Conservation (phyloP, 2,797 vertebrate species). For the Chiloscyllium punctatum region DNA sequence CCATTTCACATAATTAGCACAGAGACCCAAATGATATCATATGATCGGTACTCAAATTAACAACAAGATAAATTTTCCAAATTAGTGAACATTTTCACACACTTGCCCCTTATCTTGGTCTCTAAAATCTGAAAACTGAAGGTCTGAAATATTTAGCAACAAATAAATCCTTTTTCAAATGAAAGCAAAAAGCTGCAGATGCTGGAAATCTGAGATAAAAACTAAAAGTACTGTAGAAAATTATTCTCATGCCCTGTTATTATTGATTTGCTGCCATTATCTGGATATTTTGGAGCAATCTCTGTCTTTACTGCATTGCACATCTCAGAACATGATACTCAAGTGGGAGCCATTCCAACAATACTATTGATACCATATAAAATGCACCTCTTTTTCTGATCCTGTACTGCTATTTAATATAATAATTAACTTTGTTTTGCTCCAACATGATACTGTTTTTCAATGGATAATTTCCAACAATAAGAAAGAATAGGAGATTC, state of each 20-base stretch:
- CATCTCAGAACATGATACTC: not conserved
- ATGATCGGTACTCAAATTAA: not conserved
- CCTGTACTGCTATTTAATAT: not conserved
- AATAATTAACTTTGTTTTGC: not conserved
- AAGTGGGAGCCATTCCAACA: not conserved
- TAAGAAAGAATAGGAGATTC: not conserved
- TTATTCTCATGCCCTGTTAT: too few relatives aligned
- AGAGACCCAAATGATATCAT: not conserved
- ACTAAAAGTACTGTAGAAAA: too few relatives aligned
- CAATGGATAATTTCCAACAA: not conserved
- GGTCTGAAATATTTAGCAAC: not conserved
- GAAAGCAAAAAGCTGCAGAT: too few relatives aligned
- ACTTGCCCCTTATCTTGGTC: not conserved
- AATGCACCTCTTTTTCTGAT: not conserved
- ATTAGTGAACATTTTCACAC: not conserved
- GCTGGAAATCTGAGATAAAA: too few relatives aligned
- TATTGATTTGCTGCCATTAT: not conserved
- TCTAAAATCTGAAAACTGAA: too few relatives aligned
- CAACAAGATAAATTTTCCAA: not conserved
- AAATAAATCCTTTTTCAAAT: not conserved
- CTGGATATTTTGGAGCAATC: not conserved
- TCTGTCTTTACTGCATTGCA: not conserved
- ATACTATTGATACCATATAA: not conserved
- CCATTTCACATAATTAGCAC: not conserved
- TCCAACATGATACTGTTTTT: not conserved